These are phyloP conservation scores for Sphaerodactylus townsendi DNA, from an alignment of 2,113 vertebrate species.

Conservation along the genomic window DNA sequence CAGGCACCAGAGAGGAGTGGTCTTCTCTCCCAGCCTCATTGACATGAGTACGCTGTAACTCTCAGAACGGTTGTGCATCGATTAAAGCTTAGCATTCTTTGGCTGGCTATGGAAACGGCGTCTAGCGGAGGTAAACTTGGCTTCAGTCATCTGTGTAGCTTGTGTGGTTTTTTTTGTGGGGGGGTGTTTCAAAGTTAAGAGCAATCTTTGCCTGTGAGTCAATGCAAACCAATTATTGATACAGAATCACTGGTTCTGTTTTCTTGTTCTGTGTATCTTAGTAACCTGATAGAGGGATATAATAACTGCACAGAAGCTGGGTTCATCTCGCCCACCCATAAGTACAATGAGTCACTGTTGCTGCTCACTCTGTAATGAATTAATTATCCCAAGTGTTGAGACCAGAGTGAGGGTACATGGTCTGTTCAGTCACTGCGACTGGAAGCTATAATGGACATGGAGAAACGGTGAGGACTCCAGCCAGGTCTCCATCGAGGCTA, in stretches of 20 bases:
- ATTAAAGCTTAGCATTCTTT: background rate
- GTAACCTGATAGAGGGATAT: slow-evolving; percentile 1
- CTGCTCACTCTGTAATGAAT: background rate
- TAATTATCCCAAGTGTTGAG: background rate
- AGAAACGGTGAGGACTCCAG: too few species aligned
- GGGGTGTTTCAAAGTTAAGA: background rate
- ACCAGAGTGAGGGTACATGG: background rate
- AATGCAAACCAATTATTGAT: background rate
- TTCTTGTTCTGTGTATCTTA: background rate
- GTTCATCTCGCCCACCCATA: slow-evolving; percentile 10
- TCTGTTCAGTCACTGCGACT: background rate
- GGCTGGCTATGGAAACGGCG: background rate
- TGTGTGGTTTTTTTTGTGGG: background rate
- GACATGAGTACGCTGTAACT: background rate
- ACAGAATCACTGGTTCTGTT: background rate
- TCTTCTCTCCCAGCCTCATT: background rate
- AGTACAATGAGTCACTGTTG: background rate
- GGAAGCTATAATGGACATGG: background rate
- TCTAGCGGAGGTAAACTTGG: background rate
- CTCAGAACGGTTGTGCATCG: background rate
- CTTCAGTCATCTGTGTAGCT: too few species aligned
- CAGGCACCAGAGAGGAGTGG: background rate
- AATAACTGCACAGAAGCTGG: background rate
- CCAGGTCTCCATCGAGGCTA: background rate
- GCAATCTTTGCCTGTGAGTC: background rate